phyloP scores from a whole-genome alignment of 2,888 invertebrate species.

The Tipula unca region DNA sequence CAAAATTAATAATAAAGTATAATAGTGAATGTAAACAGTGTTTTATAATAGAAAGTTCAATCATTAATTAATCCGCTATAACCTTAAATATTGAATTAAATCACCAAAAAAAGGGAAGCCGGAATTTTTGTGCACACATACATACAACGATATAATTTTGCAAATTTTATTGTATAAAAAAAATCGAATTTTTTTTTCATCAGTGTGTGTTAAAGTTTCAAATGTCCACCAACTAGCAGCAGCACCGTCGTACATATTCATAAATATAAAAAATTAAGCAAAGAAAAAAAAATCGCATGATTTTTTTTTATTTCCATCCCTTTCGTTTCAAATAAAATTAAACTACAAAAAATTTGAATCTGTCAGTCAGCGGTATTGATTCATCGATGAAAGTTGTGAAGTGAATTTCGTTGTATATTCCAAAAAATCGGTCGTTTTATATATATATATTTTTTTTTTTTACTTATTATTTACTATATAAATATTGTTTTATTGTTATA shows the following conservation, averaged over 20 bases:
- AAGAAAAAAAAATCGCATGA: background rate
- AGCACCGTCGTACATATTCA: background rate
- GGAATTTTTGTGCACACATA: background rate
- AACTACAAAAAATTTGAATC: background rate
- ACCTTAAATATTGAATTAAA: background rate
- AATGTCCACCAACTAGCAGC: constrained; percentile 16
- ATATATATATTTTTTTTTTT: background rate
- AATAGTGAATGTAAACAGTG: background rate
- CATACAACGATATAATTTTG: background rate
- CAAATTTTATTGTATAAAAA: background rate
- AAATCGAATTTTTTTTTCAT: background rate
- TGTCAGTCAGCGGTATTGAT: constrained; percentile 15
- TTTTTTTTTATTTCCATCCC: background rate
- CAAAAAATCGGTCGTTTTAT: background rate
- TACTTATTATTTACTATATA: background rate
- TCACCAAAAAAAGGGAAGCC: background rate
- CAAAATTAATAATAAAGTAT: background rate
- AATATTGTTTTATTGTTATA: constrained; percentile 4
- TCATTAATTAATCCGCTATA: background rate
- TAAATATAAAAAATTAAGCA: background rate
- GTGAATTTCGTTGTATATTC: background rate
- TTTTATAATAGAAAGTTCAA: background rate
- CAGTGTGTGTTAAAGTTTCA: background rate
- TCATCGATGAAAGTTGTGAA: constrained; percentile 14
- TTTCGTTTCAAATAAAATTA: background rate